Evolutionary conservation across 2,113 vertebrate genomes (phyloP), one percentile per base, ranked within the genome.

Genomic region (Entomyzon cyanotis): DNA sequence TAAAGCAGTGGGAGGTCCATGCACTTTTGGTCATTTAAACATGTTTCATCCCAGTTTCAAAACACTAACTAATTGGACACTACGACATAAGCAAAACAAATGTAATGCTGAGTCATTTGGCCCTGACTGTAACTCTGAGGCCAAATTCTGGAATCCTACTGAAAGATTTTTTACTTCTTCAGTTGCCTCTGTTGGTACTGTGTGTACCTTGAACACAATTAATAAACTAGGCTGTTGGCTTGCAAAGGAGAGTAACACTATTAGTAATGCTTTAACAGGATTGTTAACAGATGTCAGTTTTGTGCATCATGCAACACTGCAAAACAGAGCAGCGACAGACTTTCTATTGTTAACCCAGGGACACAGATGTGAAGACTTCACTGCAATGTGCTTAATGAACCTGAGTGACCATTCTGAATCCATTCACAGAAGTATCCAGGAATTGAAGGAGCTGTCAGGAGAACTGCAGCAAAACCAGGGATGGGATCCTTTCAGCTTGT

Each of bases 41-140:
- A 12, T 42, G 25, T 52, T 70, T 24, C 15, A 60, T 5, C 20
- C 31, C 5, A 70, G 15, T 30, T 31, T 50, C 1, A 1, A 59
- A 52, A 42, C 35, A 16, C 8, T 15, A 19, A 49, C 19, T 49
- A 24, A 62, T 2, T 52, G 46, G 37, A 52, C 30, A 41, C 24
- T 42, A n/a, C 0, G 2, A 28, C 35, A 28, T 2, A 6, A 2
- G 37, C 2, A 2, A 55, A 80, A 67, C 17, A 67, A 46, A 37
- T 0, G 2, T 56, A 14, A 31, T 37, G 21, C 12, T 37, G 5
- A 67, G 3, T 31, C 12, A 39, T 27, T 39, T 39, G 24, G 13
- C 22, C 42, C 17, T 47, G n/a, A 39, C 28, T 68, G 17, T 33
- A 3, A 49, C 17, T 39, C n/a, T 81, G 13, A 56, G 27, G 27